A percentile compares a stretch with the other conserved stretches of the same genome.
These are phyloP conservation scores for Ennomos erosarius DNA, from an alignment of 2,888 invertebrate species.

Conservation along the genomic window DNA sequence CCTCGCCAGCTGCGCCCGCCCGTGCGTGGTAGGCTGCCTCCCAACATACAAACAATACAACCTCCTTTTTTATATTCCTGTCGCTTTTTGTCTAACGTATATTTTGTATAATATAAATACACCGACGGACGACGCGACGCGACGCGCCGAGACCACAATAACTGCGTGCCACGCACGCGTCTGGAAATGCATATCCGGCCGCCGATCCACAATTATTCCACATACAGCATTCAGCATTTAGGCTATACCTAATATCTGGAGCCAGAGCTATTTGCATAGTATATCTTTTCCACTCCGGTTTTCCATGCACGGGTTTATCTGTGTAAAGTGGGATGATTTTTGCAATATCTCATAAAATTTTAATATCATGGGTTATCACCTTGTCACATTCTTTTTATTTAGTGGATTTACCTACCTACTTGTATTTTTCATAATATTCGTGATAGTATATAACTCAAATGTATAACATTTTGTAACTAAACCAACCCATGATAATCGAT, in stretches of 20 bases:
- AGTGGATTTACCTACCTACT: too few relatives aligned
- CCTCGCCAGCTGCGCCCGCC: constrained; percentile 36
- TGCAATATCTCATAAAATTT: too few relatives aligned
- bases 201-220: constrained; percentile 4
- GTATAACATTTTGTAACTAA: too few relatives aligned
- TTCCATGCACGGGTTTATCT: too few relatives aligned
- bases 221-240: constrained; percentile 3
- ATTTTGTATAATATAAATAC: too few relatives aligned
- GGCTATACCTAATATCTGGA: constrained; percentile 5
- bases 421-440: too few relatives aligned
- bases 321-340: too few relatives aligned
- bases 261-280: not conserved
- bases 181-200: constrained; percentile 39
- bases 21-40: constrained; percentile 20
- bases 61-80: not conserved
- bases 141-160: constrained; percentile 18
- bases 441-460: too few relatives aligned
- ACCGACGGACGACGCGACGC: not conserved
- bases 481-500: too few relatives aligned
- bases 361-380: too few relatives aligned
- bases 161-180: constrained; percentile 18
- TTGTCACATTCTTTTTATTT: too few relatives aligned
- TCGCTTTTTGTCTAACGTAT: not conserved
- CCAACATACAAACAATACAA: constrained; percentile 1
- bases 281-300: too few relatives aligned